phyloP scores from a whole-genome alignment of 2,888 invertebrate genomes.

The Lasioglossum malachurum region DNA sequence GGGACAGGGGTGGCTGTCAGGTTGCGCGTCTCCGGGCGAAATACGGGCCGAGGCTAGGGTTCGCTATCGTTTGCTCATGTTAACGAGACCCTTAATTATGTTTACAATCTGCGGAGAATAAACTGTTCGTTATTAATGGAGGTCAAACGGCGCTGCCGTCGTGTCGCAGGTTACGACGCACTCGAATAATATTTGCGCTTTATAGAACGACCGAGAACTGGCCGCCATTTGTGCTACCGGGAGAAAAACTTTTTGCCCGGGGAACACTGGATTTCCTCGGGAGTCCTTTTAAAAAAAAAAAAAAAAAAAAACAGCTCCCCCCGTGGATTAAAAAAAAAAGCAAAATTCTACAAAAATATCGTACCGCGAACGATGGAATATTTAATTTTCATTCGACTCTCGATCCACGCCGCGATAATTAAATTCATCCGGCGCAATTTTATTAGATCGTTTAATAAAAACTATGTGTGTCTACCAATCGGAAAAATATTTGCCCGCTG shows the following conservation, averaged over 20 bases:
- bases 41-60: constrained; percentile 50
- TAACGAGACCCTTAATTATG: constrained; percentile 80
- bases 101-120: constrained; percentile 76
- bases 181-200: constrained; percentile 53
- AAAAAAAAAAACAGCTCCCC: neutral
- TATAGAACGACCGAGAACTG: constrained; percentile 12
- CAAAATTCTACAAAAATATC: neutral
- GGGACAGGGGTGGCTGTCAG: constrained; percentile 33
- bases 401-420: neutral
- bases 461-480: neutral
- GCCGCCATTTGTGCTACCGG: neutral
- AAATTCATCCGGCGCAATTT: neutral
- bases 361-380: neutral
- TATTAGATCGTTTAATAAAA: neutral
- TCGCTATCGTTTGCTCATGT: constrained; percentile 72
- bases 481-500: neutral
- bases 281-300: neutral
- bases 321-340: neutral
- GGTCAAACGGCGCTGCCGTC: constrained; percentile 54
- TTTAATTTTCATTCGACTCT: neutral
- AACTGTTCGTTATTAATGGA: constrained; percentile 72
- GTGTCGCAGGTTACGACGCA: constrained; percentile 52
- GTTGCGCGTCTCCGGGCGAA: constrained; percentile 52
- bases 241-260: neutral
- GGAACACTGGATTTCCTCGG: neutral